A percentile compares a stretch with the other conserved stretches of the same genome.
Evolutionary conservation across 1,140 invertebrate genomes (phyloP).

Genomic region (Nylanderia fulva): DNA sequence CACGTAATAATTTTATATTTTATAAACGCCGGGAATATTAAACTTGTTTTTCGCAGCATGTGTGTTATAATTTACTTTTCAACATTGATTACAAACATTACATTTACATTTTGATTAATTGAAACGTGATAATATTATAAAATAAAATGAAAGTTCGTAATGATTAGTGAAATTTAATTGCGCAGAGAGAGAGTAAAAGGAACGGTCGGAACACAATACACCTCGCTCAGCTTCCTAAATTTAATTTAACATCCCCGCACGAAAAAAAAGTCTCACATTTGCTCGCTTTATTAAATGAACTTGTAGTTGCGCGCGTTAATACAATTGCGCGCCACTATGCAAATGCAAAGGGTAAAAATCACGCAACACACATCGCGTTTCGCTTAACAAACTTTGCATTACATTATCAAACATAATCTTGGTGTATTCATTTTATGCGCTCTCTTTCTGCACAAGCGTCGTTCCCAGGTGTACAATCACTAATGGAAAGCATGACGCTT

Average conservation of each 20-base stretch:
- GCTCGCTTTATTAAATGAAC: constrained; percentile 58
- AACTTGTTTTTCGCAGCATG: not conserved
- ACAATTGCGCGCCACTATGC: constrained; percentile 52
- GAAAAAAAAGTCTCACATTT: constrained; percentile 46
- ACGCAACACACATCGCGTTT: constrained; percentile 52
- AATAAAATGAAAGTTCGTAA: constrained; percentile 18
- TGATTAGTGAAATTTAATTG: constrained; percentile 57
- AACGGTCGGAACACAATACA: constrained; percentile 24
- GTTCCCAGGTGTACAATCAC: constrained; percentile 48
- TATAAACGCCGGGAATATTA: not conserved
- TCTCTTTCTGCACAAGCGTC: not conserved
- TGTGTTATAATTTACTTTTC: not conserved
- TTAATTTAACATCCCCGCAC: constrained; percentile 45
- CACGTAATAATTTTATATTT: not conserved
- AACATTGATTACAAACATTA: constrained; percentile 10
- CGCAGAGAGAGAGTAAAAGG: not conserved
- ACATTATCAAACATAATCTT: constrained; percentile 61
- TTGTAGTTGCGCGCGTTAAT: constrained; percentile 49
- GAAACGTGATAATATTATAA: not conserved
- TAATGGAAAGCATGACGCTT: constrained; percentile 23
- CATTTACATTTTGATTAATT: constrained; percentile 31
- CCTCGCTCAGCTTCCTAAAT: constrained; percentile 40
- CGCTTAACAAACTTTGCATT: constrained; percentile 58
- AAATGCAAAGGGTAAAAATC: constrained; percentile 55
- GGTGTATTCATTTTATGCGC: constrained; percentile 54